Conservation (phyloP, 2,113 vertebrate genomes). For the Chaetorhynchus papuensis region DNA sequence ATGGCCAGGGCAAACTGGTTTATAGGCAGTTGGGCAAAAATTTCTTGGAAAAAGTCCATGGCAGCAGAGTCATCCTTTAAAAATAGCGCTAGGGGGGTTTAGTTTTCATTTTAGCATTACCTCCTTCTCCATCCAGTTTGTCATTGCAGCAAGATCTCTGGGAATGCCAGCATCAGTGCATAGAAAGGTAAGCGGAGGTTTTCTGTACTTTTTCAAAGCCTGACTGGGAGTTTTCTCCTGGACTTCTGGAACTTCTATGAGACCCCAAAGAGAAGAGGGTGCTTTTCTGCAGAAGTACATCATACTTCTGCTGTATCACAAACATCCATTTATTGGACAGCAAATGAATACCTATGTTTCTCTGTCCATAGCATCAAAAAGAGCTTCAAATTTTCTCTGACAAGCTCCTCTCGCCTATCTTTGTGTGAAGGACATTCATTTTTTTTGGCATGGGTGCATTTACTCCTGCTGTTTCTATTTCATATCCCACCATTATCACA, state of each 20-base stretch:
- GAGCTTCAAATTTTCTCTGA: neutral
- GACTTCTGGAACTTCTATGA: neutral
- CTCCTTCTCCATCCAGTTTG: neutral
- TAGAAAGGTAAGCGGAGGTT: neutral
- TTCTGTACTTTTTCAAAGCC: neutral
- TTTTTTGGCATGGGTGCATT: neutral
- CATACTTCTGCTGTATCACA: neutral
- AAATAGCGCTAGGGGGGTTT: neutral
- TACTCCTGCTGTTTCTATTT: neutral
- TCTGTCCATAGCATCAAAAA: neutral
- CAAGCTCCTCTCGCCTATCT: neutral
- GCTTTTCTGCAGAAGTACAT: neutral
- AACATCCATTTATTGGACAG: fast-evolving
- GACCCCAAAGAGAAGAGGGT: neutral
- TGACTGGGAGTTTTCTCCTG: neutral
- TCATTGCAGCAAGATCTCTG: neutral
- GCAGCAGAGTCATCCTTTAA: neutral
- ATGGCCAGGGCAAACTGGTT: neutral
- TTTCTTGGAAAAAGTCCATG: neutral
- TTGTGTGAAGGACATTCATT: neutral
- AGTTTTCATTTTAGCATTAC: neutral
- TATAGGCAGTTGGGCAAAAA: constrained; percentile 13
- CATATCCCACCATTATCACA: neutral
- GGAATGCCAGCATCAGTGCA: neutral
- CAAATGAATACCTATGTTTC: neutral